Evolutionary conservation across 2,888 invertebrate species (phyloP), one percentile per base, ranked within the genome.

Genomic region (Cordilura impudica): DNA sequence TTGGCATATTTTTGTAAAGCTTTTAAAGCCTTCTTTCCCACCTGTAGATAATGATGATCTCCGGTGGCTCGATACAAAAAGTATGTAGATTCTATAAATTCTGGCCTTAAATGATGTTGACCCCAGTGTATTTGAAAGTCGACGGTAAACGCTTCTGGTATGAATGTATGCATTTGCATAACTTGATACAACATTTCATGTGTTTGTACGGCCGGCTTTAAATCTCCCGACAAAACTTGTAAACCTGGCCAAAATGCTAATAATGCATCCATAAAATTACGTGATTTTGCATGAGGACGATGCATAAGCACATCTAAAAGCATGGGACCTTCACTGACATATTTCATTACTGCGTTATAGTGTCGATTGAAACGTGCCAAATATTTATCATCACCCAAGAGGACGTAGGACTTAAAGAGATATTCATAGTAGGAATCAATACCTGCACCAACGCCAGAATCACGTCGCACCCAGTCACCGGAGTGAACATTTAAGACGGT

Each of bases 351-450:
- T 0, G 98, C 98, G 84, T 95, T 95, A 90, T 98, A 98, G 90
- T 98, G 98, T 86, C 96, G 93, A 85, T 98, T 98, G 89, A 99
- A 99, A 81, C 99, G 92, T 51, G 96, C 95, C 83, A 99, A 91
- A 89, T 98, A 99, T 82, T 95, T 95, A 85, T 97, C 96, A 88
- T 99, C 98, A 0, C 96, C 96, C 4, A 99, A 92, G 67, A 99
- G 91, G 82, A 99, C 97, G 90, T 99, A 99, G 0, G 98, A 98
- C 90, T 99, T 99, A 29, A 99, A 92, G 82, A 98, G 96, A 90
- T 99, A 99, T 90, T 99, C 99, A 87, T 99, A 99, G 90, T 99
- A 99, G 0, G 98, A 98, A 90, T 99, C 99, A 83, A 99, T 98
- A 23, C 99, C 99, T 12, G 99, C 99, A n/a, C 99, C 99, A 6